Percentiles rank a stretch among this genome's conserved stretches.
These are phyloP conservation scores for Bellardia pandia DNA, from an alignment of 2,888 invertebrate species.

Conservation along the genomic window DNA sequence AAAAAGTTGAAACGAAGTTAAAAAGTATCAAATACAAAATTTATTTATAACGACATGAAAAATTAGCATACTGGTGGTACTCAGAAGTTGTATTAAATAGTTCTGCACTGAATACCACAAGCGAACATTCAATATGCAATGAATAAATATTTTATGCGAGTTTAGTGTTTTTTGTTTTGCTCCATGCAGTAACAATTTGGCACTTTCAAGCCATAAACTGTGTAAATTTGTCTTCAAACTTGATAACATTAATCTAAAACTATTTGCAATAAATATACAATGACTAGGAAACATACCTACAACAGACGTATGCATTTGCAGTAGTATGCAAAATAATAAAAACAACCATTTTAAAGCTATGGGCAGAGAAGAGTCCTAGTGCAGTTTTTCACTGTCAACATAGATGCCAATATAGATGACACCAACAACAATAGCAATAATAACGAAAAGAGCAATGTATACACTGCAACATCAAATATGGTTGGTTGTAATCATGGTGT, in stretches of 20 bases:
- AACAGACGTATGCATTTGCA: background rate
- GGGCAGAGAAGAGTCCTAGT: slow-evolving; percentile 12
- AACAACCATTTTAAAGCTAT: background rate
- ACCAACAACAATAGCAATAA: slow-evolving; percentile 1
- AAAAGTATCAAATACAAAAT: slow-evolving; percentile 31
- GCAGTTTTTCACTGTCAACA: slow-evolving; percentile 67
- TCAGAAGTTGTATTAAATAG: slow-evolving; percentile 34
- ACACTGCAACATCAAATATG: slow-evolving; percentile 39
- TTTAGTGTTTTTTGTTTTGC: slow-evolving; percentile 7
- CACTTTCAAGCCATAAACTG: slow-evolving; percentile 71
- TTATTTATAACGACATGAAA: slow-evolving; percentile 57
- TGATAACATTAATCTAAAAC: slow-evolving; percentile 72
- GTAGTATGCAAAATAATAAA: slow-evolving; percentile 29
- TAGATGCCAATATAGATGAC: slow-evolving; percentile 62
- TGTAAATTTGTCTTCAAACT: slow-evolving; percentile 71
- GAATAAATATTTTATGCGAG: slow-evolving; percentile 61
- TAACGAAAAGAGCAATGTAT: background rate
- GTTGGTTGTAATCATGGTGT: background rate
- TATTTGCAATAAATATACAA: slow-evolving; percentile 71
- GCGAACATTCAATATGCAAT: slow-evolving; percentile 47
- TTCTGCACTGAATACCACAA: slow-evolving; percentile 65
- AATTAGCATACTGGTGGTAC: slow-evolving; percentile 48
- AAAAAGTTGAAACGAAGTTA: background rate
- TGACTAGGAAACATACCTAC: slow-evolving; percentile 22
- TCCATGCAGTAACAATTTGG: slow-evolving; percentile 66